Evolutionary conservation across 2,113 vertebrate genomes (phyloP).

Genomic region (Leucoraja erinaceus): DNA sequence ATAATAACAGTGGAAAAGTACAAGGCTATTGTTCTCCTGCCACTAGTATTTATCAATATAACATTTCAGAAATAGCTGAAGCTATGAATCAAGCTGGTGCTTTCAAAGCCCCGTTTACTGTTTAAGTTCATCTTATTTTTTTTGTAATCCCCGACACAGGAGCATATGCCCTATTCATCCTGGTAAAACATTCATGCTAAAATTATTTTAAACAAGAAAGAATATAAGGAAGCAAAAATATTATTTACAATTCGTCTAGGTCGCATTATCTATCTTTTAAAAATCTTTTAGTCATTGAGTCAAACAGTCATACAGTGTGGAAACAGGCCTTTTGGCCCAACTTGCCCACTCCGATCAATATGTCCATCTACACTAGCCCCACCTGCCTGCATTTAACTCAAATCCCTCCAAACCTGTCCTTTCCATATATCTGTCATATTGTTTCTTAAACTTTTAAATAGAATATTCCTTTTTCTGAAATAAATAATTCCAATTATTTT

Average conservation of each 20-base stretch:
- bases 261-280: not conserved
- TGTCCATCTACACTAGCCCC: no score
- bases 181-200: constrained; percentile 2
- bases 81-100: not conserved
- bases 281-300: not conserved
- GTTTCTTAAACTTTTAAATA: not conserved
- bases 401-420: no score
- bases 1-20: constrained; percentile 13
- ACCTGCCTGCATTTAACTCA: no score
- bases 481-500: no score
- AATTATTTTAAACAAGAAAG: not conserved
- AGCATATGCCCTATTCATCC: not conserved
- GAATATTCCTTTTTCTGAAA: not conserved
- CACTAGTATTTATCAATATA: constrained; percentile 11
- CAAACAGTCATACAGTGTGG: no score
- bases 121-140: not conserved
- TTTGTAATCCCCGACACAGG: not conserved
- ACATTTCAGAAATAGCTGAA: constrained; percentile 27
- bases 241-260: not conserved
- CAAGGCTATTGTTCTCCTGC: constrained; percentile 12
- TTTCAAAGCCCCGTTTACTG: constrained; percentile 9
- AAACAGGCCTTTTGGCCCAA: no score
- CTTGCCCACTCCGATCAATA: no score
- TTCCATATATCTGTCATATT: no score
- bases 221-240: not conserved